Evolutionary conservation across 35 echinoderm and acorn worm species (phyloP).

Genomic region (Heliocidaris tuberculata): DNA sequence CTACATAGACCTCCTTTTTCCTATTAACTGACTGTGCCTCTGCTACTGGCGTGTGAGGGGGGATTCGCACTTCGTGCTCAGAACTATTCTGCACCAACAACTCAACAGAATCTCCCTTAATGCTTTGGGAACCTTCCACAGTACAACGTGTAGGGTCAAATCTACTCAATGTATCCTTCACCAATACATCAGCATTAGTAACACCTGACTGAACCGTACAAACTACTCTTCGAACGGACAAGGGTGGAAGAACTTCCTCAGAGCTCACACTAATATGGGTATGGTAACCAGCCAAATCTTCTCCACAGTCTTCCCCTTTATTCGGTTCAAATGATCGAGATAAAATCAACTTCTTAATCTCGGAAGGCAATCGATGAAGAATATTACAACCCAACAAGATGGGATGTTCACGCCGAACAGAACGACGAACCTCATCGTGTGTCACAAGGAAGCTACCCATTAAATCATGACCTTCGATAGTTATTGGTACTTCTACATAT

Average conservation of each 20-base stretch:
- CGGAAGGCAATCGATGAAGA: not conserved
- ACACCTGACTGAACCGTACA: not conserved
- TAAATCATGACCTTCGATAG: not conserved
- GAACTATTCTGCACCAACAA: not conserved
- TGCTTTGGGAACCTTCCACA: not conserved
- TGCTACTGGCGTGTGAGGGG: not conserved
- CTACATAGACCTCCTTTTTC: not conserved
- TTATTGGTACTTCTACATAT: conserved; percentile 26
- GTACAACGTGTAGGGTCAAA: too few species aligned
- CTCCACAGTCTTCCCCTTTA: not conserved
- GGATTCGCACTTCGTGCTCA: not conserved
- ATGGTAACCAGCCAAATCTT: not conserved
- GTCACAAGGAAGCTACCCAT: conserved; percentile 39
- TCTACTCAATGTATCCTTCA: too few species aligned
- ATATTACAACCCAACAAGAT: conserved; percentile 46
- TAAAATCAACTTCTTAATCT: not conserved
- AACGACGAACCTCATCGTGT: not conserved
- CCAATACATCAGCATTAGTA: too few species aligned
- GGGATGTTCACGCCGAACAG: not conserved
- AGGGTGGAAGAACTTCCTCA: not conserved
- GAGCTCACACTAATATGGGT: not conserved
- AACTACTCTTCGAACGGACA: conserved; percentile 13
- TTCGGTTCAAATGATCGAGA: not conserved
- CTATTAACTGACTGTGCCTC: not conserved
- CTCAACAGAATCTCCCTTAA: not conserved